Percentiles rank a stretch among this genome's conserved stretches.
phyloP scores from a whole-genome alignment of 2,888 invertebrate genomes.

The Platerodrilus igneus region DNA sequence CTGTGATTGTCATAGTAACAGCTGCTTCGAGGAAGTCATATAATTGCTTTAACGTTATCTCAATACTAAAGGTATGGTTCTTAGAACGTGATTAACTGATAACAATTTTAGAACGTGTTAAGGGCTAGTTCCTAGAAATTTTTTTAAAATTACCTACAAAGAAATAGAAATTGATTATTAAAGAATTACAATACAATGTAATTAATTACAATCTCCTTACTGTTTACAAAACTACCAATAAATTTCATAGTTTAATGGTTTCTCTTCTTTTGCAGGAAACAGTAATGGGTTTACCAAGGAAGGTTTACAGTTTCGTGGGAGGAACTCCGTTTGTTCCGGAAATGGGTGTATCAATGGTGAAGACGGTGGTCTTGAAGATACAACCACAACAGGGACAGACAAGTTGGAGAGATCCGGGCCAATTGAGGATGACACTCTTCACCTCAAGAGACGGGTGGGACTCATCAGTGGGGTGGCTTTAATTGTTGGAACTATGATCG shows the following conservation, averaged over 20 bases:
- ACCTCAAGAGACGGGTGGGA: slow-evolving; percentile 99
- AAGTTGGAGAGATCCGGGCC: slow-evolving; percentile 80
- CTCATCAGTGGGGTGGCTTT: slow-evolving; percentile 98
- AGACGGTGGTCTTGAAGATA: slow-evolving; percentile 47
- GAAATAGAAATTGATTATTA: too few relatives aligned
- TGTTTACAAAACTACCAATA: too few relatives aligned
- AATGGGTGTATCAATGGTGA: slow-evolving; percentile 47
- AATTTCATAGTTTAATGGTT: neutral
- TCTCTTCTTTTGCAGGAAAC: slow-evolving; percentile 38
- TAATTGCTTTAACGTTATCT: too few relatives aligned
- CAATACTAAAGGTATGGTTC: too few relatives aligned
- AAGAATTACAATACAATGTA: too few relatives aligned
- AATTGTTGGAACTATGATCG: slow-evolving; percentile 98
- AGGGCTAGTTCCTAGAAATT: too few relatives aligned
- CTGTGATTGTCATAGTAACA: too few relatives aligned
- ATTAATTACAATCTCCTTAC: too few relatives aligned
- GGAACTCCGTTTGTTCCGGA: slow-evolving; percentile 45
- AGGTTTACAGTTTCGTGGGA: slow-evolving; percentile 45
- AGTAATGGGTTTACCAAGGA: slow-evolving; percentile 48
- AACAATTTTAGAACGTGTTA: too few relatives aligned
- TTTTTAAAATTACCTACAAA: too few relatives aligned
- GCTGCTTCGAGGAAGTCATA: too few relatives aligned
- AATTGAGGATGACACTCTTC: slow-evolving; percentile 95
- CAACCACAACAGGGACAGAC: slow-evolving; percentile 58
- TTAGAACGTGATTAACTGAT: too few relatives aligned